Base-by-base conservation (phyloP, 1,140 invertebrate species). In the Trichonephila clavipes region DNA sequence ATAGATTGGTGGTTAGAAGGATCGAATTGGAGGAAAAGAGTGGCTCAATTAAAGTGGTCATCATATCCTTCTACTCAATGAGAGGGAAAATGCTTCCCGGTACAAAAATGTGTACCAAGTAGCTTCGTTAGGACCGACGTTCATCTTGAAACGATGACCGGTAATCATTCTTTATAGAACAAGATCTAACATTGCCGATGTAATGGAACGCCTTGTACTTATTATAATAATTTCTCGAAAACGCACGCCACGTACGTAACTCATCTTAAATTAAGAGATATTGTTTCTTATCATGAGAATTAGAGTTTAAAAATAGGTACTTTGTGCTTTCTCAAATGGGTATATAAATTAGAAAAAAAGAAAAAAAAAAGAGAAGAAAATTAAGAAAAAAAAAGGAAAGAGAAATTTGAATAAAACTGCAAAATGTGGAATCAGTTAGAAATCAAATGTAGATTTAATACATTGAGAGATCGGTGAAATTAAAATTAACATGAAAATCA, bases 31-130 rank as follows among this genome's bases (percentile, higher is more conserved):
- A 66, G 59, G 40, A 64, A 91, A 89, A 59, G 87, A 89, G 61
- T 72, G 64, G 90, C 58, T 51, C 90, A 91, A 91, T 91, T 91
- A 91, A 91, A 83, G 59, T 61, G 24, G 90, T 83, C 77, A 44
- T 91, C 90, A 83, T 91, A 62, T 91, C 16, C 44, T 21, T 28
- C 34, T 7, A 14, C 21, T 28, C 88, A 89, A 82, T 83, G 59
- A 64, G 44, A 44, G 72, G 44, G 90, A 81, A 83, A 91, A 59
- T n/a, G 21, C n/a, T 64, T 40, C 18, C 59, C 16, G 34, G 10
- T n/a, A 34, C 58, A 88, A 88, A 64, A 64, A 88, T 51, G 59
- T 61, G 28, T 28, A 82, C 44, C 40, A 82, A 90, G 59, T 61
- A 40, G 77, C 28, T 62, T 91, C 90, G 81, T 83, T 83, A 91